Conservation (phyloP, 2,797 vertebrate species). For the Poeciliopsis turneri region DNA sequence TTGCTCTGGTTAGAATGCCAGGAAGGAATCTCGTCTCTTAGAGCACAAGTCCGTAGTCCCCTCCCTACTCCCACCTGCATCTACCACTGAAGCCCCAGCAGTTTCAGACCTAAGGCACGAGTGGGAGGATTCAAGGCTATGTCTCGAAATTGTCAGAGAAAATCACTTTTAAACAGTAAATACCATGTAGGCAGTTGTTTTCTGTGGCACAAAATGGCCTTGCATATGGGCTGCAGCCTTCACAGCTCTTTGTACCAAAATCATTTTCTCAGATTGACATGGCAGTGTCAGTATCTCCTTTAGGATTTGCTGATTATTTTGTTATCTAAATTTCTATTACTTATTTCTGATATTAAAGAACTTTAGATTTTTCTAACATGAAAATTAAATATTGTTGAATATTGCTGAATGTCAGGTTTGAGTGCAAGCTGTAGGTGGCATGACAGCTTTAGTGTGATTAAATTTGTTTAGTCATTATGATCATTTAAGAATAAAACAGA, state of each 20-base stretch:
- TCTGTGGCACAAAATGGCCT: background rate
- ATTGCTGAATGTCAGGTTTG: background rate
- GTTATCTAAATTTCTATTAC: background rate
- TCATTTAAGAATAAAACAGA: background rate
- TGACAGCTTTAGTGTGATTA: background rate
- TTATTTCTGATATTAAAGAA: background rate
- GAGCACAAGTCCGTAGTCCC: background rate
- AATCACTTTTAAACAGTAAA: conserved; percentile 1
- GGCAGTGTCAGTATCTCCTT: background rate
- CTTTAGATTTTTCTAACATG: background rate
- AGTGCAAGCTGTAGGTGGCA: background rate
- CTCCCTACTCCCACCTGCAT: background rate
- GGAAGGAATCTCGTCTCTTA: background rate
- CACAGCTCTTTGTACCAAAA: background rate
- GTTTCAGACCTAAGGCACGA: background rate
- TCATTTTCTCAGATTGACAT: background rate
- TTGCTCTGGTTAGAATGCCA: background rate
- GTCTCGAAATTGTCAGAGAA: background rate
- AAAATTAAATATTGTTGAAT: background rate
- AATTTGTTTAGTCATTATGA: background rate
- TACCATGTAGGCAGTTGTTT: background rate
- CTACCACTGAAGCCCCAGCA: background rate
- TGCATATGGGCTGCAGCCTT: background rate
- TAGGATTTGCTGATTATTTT: background rate
- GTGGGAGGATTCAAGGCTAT: background rate